These are phyloP conservation scores for Ernsta delagoae DNA, from an alignment of 2,888 invertebrate genomes.

Conservation along the genomic window DNA sequence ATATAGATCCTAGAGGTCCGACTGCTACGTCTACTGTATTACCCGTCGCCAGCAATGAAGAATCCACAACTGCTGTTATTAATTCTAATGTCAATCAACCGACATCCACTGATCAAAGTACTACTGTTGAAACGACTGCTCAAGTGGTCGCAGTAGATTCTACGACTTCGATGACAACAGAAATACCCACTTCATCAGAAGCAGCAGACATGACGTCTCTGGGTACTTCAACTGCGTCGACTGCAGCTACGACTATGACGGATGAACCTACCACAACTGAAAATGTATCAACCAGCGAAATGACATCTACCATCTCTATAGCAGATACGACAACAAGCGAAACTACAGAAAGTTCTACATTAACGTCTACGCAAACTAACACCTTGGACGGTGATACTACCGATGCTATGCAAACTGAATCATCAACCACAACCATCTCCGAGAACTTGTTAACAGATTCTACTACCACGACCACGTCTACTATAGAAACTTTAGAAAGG, in stretches of 20 bases:
- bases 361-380: slow-evolving; percentile 17
- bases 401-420: slow-evolving; percentile 38
- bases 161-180: slow-evolving; percentile 42
- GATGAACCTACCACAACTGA: slow-evolving; percentile 7
- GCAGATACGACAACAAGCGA: slow-evolving; percentile 19
- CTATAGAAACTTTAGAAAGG: slow-evolving; percentile 66
- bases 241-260: slow-evolving; percentile 17
- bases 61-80: slow-evolving; percentile 11
- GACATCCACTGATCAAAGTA: slow-evolving; percentile 6
- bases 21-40: slow-evolving; percentile 54
- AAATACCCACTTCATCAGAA: slow-evolving; percentile 41
- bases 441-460: slow-evolving; percentile 21
- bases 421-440: slow-evolving; percentile 35
- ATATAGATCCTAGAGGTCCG: slow-evolving; percentile 54
- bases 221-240: slow-evolving; percentile 33
- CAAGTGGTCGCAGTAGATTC: background rate
- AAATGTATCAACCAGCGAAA: slow-evolving; percentile 30
- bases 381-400: slow-evolving; percentile 10
- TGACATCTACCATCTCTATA: slow-evolving; percentile 22
- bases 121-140: slow-evolving; percentile 5
- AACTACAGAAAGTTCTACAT: slow-evolving; percentile 22
- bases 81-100: background rate
- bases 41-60: slow-evolving; percentile 52
- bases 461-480: slow-evolving; percentile 44
- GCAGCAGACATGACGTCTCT: slow-evolving; percentile 20